Evolutionary conservation across 1,140 invertebrate genomes (phyloP), one percentile per base, ranked within the genome.

Genomic region (Zaprionus vittiger): DNA sequence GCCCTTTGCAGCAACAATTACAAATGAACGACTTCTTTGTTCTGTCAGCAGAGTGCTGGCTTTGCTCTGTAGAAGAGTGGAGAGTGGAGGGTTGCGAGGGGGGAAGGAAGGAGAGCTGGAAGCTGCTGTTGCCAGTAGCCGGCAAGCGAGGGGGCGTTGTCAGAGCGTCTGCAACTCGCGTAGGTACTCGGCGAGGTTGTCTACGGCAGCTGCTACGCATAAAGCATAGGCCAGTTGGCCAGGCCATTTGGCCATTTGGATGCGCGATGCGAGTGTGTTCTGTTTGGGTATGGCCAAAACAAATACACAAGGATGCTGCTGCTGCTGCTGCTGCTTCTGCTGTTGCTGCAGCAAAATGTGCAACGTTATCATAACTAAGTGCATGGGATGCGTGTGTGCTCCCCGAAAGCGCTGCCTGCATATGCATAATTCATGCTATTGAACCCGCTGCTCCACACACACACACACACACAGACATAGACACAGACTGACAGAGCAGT

Each of bases 371-470:
- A 89, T 89, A 89, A 90, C 85, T 90, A 89, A 89, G 81, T 89
- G 85, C 84, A 79, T 89, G 78, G 78, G 71, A 90, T 89, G 84
- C 85, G 84, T 89, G 81, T 85, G 79, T 85, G 84, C 84, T 73
- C 73, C 74, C 81, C 66, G 73, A 87, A 86, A 86, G 80, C 84
- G 85, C 83, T 81, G 85, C 80, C 85, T 89, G 82, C 85, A 91
- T 91, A 91, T 91, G 89, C 83, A 91, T 91, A 91, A 91, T 91
- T 91, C 89, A 91, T 91, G 89, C 89, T 91, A 91, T 91, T 91
- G 89, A 91, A 91, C 84, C 81, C 83, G 91, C 81, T 82, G 71
- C 38, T 28, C 61, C 22, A 61, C 38, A 62, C 66, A 52, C 15
- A 34, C 15, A 31, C 9, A 57, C 4, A 26, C 44, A 20, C 5